These are phyloP conservation scores for Manis javanica DNA, from an alignment of 2,797 vertebrate genomes.

Conservation along the genomic window DNA sequence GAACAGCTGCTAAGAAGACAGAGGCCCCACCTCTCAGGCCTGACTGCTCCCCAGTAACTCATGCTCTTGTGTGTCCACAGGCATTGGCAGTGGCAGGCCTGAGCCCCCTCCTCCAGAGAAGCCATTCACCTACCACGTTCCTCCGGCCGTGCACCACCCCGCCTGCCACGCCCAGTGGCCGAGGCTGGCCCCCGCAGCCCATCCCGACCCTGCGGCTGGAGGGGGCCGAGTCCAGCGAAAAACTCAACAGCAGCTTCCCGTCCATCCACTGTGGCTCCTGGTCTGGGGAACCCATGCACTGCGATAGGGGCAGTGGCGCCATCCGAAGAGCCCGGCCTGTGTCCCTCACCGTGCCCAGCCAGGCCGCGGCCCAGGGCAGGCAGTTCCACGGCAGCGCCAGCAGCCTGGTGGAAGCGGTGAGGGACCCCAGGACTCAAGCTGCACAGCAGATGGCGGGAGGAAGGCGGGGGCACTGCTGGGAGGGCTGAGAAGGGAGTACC, in stretches of 20 bases:
- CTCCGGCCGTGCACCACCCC: slow-evolving; percentile 93
- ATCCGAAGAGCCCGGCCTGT: slow-evolving; percentile 91
- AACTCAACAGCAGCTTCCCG: slow-evolving; percentile 97
- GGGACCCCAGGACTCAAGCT: slow-evolving; percentile 59
- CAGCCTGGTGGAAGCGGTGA: slow-evolving; percentile 98
- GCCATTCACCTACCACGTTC: slow-evolving; percentile 94
- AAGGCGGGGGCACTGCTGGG: fast-evolving
- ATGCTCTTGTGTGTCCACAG: slow-evolving; percentile 83
- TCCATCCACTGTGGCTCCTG: slow-evolving; percentile 94
- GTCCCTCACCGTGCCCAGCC: slow-evolving; percentile 95
- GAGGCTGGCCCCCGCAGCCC: slow-evolving; percentile 85
- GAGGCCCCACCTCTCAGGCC: neutral
- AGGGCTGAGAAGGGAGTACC: neutral
- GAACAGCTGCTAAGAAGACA: neutral
- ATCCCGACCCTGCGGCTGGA: slow-evolving; percentile 93
- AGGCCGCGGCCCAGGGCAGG: slow-evolving; percentile 88
- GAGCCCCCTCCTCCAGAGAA: slow-evolving; percentile 96
- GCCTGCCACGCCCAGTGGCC: slow-evolving; percentile 90
- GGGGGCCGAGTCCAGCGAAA: slow-evolving; percentile 92
- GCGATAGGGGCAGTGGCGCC: slow-evolving; percentile 81
- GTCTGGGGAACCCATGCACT: slow-evolving; percentile 88
- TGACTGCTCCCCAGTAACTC: neutral
- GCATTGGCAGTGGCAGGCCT: slow-evolving; percentile 95
- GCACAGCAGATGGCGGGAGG: fast-evolving
- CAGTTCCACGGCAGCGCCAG: slow-evolving; percentile 95